Conservation (phyloP, 2,888 invertebrate species). For the Pyrrhia umbra region DNA sequence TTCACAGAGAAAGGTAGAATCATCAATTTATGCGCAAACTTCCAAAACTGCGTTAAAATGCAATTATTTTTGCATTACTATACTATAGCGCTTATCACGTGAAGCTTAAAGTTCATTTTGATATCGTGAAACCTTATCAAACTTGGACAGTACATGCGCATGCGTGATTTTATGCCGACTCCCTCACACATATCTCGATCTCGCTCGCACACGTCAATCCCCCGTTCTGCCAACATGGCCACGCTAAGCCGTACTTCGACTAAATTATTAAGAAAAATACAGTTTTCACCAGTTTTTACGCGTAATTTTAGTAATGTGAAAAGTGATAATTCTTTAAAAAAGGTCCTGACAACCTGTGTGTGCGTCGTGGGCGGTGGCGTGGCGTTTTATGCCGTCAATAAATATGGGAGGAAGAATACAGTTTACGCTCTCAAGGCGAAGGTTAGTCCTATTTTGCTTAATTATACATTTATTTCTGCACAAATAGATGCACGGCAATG, state of each 20-base stretch:
- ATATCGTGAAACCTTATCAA: neutral
- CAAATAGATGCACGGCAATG: constrained; percentile 11
- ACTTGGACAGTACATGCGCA: constrained; percentile 58
- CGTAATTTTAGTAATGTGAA: constrained; percentile 80
- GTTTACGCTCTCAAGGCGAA: constrained; percentile 88
- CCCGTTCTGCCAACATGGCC: constrained; percentile 89
- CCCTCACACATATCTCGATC: constrained; percentile 47
- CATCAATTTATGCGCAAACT: neutral
- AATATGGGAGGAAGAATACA: constrained; percentile 77
- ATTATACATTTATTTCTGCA: constrained; percentile 40
- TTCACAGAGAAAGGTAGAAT: too few relatives aligned
- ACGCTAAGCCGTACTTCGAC: constrained; percentile 83
- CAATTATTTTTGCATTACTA: neutral
- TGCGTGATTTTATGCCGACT: constrained; percentile 57
- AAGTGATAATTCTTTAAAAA: constrained; percentile 74
- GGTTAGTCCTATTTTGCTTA: constrained; percentile 73
- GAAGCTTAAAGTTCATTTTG: neutral
- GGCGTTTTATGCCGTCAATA: constrained; percentile 80
- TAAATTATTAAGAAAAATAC: constrained; percentile 84
- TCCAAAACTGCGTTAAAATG: constrained; percentile 11
- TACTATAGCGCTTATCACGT: neutral
- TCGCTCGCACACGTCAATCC: constrained; percentile 77
- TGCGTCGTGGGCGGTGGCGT: constrained; percentile 84
- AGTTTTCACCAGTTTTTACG: constrained; percentile 73
- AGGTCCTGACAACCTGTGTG: constrained; percentile 81